These are phyloP conservation scores for Manis crassicaudata DNA, from an alignment of 2,797 vertebrate species.

Conservation along the genomic window DNA sequence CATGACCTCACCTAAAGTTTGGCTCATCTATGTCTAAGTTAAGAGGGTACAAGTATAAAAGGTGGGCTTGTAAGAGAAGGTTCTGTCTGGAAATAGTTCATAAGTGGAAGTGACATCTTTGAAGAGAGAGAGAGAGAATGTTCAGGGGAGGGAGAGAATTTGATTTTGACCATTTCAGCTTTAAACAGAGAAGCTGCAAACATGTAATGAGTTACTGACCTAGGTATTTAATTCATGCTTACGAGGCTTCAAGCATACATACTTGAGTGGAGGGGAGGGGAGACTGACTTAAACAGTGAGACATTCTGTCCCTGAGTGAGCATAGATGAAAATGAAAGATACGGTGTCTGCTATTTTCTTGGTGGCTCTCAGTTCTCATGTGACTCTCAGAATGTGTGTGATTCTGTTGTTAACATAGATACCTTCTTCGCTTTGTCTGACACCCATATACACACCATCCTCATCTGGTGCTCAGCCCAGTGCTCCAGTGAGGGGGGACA, in stretches of 20 bases:
- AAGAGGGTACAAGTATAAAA: neutral
- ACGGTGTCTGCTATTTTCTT: neutral
- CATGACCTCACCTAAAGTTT: neutral
- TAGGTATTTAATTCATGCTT: neutral
- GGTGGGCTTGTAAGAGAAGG: neutral
- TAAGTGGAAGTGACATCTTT: neutral
- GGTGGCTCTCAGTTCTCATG: neutral
- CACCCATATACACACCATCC: neutral
- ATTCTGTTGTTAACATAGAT: neutral
- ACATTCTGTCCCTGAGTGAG: neutral
- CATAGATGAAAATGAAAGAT: neutral
- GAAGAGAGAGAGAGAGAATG: neutral
- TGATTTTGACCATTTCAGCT: neutral
- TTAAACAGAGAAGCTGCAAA: neutral
- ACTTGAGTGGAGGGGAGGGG: neutral
- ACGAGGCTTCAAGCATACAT: neutral
- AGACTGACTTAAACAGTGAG: neutral
- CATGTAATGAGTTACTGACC: neutral
- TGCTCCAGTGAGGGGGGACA: neutral
- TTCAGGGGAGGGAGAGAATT: neutral
- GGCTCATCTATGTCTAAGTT: neutral
- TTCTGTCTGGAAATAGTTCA: neutral
- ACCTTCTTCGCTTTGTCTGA: slow-evolving; percentile 3
- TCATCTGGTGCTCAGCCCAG: neutral
- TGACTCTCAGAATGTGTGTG: neutral